Conservation (phyloP, 2,888 invertebrate genomes). For the Drosophila sordidula region DNA sequence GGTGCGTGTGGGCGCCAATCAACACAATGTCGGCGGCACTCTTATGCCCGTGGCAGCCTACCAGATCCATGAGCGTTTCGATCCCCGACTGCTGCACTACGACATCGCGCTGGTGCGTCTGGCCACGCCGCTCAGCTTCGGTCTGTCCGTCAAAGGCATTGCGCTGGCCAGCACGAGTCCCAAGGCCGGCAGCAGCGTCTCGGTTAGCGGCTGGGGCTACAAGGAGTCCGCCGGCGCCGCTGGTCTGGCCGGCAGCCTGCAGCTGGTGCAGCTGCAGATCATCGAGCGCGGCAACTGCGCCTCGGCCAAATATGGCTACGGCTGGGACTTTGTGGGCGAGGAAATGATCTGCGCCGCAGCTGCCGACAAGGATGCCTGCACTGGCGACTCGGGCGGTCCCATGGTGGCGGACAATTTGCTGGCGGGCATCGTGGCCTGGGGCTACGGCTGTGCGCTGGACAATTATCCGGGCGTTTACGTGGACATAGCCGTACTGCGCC, state of each 20-base stretch:
- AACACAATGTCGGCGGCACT: conserved; percentile 73
- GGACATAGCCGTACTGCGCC: conserved; percentile 71
- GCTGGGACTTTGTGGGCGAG: conserved; percentile 59
- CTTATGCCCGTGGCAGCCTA: conserved; percentile 49
- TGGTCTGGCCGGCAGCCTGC: conserved; percentile 40
- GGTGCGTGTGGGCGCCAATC: conserved; percentile 86
- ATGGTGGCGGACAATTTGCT: conserved; percentile 51
- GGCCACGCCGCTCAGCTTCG: conserved; percentile 41
- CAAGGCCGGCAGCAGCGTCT: conserved; percentile 39
- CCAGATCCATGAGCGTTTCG: conserved; percentile 57
- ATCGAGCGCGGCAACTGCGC: conserved; percentile 55
- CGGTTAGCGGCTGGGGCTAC: conserved; percentile 76
- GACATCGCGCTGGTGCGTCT: conserved; percentile 86
- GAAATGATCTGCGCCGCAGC: conserved; percentile 63
- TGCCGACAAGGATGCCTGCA: conserved; percentile 83
- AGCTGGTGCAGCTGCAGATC: conserved; percentile 56
- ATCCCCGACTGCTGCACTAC: conserved; percentile 75
- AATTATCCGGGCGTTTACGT: conserved; percentile 85
- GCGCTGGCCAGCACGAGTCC: conserved; percentile 57
- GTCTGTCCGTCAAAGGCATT: conserved; percentile 59
- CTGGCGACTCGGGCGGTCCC: conserved; percentile 79
- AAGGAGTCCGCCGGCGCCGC: conserved; percentile 22
- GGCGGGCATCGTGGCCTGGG: conserved; percentile 84
- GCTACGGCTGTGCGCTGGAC: conserved; percentile 82
- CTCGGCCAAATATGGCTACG: conserved; percentile 66